Base-by-base conservation (phyloP, 92 coral and sea anemone genomes). In the Desmophyllum pertusum region DNA sequence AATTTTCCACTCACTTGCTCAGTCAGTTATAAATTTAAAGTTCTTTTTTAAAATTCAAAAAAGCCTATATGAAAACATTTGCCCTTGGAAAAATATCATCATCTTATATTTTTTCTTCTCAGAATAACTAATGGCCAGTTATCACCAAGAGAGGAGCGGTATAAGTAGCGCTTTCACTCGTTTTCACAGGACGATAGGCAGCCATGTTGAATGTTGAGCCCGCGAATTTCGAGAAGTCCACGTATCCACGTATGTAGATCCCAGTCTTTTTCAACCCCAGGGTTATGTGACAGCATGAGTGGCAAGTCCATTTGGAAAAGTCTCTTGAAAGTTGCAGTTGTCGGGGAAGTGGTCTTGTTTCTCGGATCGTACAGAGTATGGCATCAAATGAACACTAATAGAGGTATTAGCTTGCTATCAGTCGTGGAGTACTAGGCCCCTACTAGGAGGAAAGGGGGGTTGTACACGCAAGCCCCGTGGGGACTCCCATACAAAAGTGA, bases 351-450 rank as follows among this genome's bases (percentile, higher is more conserved):
- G 31, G 93, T 83, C 25, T 85, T 88, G 3, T 88, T 94, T 66
- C 72, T 95, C 39, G 98, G 94, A 10, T 88, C 98, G 0, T 95
- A 89, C 78, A 75, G 98, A 76, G 98, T 95, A 18, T 95, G 98
- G 98, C 98, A 94, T 53, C 91, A 91, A 76, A 95, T 95, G 98
- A 95, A 95, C 89, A 94, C 92, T 14, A 90, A 87, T 50, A 86
- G 90, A 94, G 98, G 98, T 96, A 86, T 25, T 9, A 39, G 45
- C 13, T 55, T 31, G 15, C 41, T 36, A 37, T 17, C 40, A 19
- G 2, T 9, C 27, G 15, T 25, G n/a, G n/a, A n/a, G n/a, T n/a
- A n/a, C n/a, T n/a, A n/a, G n/a, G n/a, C n/a, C n/a, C n/a, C n/a
- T n/a, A n/a, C n/a, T n/a, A n/a, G n/a, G n/a, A n/a, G n/a, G n/a